Percentiles rank a stretch among this genome's conserved stretches.
These are phyloP conservation scores for Melanotaenia duboulayi DNA, from an alignment of 2,113 vertebrate genomes.

Conservation along the genomic window DNA sequence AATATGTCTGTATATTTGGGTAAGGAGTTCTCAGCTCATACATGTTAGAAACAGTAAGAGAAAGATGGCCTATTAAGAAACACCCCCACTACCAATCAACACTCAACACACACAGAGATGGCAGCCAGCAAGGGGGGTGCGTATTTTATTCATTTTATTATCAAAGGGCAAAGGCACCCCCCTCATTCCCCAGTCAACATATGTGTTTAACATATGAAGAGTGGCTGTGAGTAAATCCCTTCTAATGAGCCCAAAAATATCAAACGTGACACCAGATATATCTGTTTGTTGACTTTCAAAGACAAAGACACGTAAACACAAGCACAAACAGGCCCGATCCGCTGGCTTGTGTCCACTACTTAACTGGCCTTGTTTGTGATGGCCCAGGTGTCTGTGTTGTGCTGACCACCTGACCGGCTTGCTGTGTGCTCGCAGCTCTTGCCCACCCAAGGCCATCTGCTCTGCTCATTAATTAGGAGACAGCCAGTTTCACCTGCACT, in stretches of 20 bases:
- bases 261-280: background rate
- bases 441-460: constrained; percentile 84
- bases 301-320: constrained; percentile 28
- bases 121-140: too few relatives aligned
- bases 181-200: background rate
- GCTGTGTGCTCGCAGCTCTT: constrained; percentile 69
- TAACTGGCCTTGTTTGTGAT: constrained; percentile 64
- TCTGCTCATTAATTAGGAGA: constrained; percentile 84
- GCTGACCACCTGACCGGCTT: constrained; percentile 81
- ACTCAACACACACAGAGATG: background rate
- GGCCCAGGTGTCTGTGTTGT: constrained; percentile 80
- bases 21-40: background rate
- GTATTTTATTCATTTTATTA: background rate
- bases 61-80: background rate
- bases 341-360: constrained; percentile 44
- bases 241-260: background rate
- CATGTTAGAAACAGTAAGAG: background rate
- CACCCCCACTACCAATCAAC: too few relatives aligned
- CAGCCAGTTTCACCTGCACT: constrained; percentile 84
- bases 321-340: constrained; percentile 25
- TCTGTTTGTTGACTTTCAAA: constrained; percentile 24
- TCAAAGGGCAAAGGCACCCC: background rate
- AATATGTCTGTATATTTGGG: background rate
- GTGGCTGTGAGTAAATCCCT: background rate
- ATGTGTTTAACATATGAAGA: constrained; percentile 4